Evolutionary conservation across 2,888 invertebrate genomes (phyloP), one percentile per base, ranked within the genome.

Genomic region (Graphium colonna): DNA sequence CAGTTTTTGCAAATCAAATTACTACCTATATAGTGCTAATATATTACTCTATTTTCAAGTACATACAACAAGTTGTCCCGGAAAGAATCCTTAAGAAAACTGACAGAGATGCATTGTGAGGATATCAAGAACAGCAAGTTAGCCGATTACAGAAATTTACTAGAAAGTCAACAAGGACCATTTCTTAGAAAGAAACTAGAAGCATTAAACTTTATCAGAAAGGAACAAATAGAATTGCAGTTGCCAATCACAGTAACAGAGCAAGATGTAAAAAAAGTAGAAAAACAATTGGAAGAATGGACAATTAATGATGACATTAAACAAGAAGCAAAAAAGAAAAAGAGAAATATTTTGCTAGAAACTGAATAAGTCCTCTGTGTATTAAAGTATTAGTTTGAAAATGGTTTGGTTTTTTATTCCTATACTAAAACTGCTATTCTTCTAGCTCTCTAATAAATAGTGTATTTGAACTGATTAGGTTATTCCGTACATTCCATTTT

Each of bases 101-200:
- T 97, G 33, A 95, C 96, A 0, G 85, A 93, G 58, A 87, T 92
- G 69, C 92, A 95, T 69, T 96, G 96, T 63, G 91, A 94, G 0
- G 90, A 93, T 4, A 77, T 96, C 0, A 91, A 91, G 16, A 76
- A 92, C 38, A 83, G 92, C 17, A 94, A 94, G 59, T 74, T 97
- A 7, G 72, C 90, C 0, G 92, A 90, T 1, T 95, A 95, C 68
- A 92, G 91, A 65, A 83, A 83, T 45, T 74, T 92, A 55, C 78
- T 98, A 28, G 92, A 95, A 69, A 82, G 84, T 8, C 93, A 96
- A 72, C 94, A 96, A 72, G 93, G 93, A 7, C 90, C 90, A 0
- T 97, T 95, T 73, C 83, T 95, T 15, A 88, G 91, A 69, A 92
- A 95, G 50, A 97, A 97, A 73, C 87, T 94, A 0, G 90, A 93